phyloP scores from a whole-genome alignment of 1,140 invertebrate genomes.

The Pararge aegeria region DNA sequence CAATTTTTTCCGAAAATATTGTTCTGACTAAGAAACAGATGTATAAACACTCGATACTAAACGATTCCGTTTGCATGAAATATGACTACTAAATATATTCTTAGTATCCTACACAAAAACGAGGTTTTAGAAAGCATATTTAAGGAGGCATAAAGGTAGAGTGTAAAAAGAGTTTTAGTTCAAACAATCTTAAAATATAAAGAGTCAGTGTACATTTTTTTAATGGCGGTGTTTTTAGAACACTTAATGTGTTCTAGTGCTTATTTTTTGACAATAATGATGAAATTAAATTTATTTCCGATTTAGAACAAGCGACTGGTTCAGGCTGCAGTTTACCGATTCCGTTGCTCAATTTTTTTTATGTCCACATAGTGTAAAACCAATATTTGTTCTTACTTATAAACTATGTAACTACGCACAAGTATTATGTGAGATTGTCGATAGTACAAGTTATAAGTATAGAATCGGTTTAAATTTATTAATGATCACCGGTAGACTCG shows the following conservation, averaged over 20 bases:
- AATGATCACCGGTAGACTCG: too few relatives aligned
- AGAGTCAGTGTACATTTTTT: background rate
- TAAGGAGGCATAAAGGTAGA: background rate
- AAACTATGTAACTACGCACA: too few relatives aligned
- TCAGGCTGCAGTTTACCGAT: too few relatives aligned
- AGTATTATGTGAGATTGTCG: too few relatives aligned
- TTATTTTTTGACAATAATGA: background rate
- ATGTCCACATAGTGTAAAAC: too few relatives aligned
- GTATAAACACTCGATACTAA: slow-evolving; percentile 2
- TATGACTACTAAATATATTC: background rate
- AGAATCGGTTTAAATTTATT: too few relatives aligned
- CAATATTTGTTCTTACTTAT: too few relatives aligned
- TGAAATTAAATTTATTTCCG: too few relatives aligned
- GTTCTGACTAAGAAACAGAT: background rate
- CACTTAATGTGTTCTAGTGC: background rate
- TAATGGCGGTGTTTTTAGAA: slow-evolving; percentile 5
- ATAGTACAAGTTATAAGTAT: too few relatives aligned
- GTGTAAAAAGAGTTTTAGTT: background rate
- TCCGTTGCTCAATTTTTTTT: too few relatives aligned
- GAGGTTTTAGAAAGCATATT: background rate
- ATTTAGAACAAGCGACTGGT: too few relatives aligned
- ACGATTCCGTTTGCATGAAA: background rate
- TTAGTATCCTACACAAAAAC: background rate
- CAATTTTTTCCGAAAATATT: background rate
- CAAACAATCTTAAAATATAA: slow-evolving; percentile 2